phyloP scores from a whole-genome alignment of 2,797 vertebrate species.

The Dromococcyx pavoninus region DNA sequence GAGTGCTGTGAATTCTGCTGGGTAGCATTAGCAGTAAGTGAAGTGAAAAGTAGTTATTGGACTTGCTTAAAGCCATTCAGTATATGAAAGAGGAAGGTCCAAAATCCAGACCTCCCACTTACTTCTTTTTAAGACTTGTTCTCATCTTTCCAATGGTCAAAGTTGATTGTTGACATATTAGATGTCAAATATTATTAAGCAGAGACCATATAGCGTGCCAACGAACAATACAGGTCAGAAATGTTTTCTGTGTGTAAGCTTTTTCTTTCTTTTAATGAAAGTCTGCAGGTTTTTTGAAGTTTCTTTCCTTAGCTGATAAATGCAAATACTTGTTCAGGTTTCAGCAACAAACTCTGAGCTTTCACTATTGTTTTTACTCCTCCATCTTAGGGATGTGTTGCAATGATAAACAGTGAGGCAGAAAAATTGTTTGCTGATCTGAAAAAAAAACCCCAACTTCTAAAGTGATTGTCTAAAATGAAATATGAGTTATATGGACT shows the following conservation, averaged over 20 bases:
- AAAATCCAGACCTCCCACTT: background rate
- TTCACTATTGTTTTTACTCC: background rate
- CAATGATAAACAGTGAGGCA: background rate
- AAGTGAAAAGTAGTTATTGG: background rate
- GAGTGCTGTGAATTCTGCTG: background rate
- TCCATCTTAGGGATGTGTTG: background rate
- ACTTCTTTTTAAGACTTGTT: background rate
- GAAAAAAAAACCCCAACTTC: background rate
- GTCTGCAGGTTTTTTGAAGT: background rate
- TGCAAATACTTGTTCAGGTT: background rate
- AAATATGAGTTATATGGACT: background rate
- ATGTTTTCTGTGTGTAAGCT: background rate
- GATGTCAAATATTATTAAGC: background rate
- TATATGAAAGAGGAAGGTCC: background rate
- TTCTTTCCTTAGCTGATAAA: background rate
- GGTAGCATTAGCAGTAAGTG: background rate
- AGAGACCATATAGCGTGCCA: background rate
- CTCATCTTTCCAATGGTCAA: background rate
- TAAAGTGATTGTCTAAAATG: background rate
- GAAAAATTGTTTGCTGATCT: background rate
- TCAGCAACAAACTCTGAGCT: background rate
- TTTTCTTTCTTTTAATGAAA: background rate
- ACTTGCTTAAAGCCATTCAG: background rate
- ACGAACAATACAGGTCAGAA: background rate
- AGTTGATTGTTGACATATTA: background rate